Base-by-base conservation (phyloP, 64 coral and sea anemone species). In the Anthopleura sola region DNA sequence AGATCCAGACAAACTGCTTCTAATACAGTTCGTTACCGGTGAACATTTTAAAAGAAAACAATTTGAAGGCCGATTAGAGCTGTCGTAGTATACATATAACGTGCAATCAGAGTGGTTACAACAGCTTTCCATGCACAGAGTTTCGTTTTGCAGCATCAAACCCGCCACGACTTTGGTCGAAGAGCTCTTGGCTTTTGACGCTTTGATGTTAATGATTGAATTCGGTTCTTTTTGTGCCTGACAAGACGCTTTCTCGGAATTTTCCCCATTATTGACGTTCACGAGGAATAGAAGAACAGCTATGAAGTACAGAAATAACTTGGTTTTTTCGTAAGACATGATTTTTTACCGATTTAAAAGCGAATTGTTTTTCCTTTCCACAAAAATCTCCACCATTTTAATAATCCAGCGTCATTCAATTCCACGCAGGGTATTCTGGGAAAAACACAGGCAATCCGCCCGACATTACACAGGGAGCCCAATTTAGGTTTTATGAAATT, bases 371-470 rank as follows among this genome's bases (percentile, higher is more conserved):
- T 71, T 71, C 29, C 2, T 3, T 71, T 71, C 28, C 28, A 32
- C 66, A 71, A 71, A 71, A 71, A 10, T 32, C 66, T 71, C 66
- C 66, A 36, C n/a, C 66, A 71, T 71, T 34, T 71, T 71, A 15
- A 12, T 16, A 10, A 5, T n/a, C 66, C 66, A 71, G 66, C 66
- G 66, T 71, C 66, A 71, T 71, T 36, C 66, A 32, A 71, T 11
- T 15, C 26, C 66, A 28, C 34, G 66, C 66, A 71, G 34, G 66
- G 66, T 12, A 3, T 34, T 71, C 26, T 71, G 66, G 66, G 66
- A 0, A 32, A 71, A 15, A 71, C 66, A 71, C 31, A 71, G 66
- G 66, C 28, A 71, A 71, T 29, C 66, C 66, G 16, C 24, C 11
- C 29, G 12, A 26, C 24, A 68, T 5, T 2, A 58, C 55, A 58